These are phyloP conservation scores for Paedocypris micromegethes DNA, from an alignment of 2,797 vertebrate genomes.

Conservation along the genomic window DNA sequence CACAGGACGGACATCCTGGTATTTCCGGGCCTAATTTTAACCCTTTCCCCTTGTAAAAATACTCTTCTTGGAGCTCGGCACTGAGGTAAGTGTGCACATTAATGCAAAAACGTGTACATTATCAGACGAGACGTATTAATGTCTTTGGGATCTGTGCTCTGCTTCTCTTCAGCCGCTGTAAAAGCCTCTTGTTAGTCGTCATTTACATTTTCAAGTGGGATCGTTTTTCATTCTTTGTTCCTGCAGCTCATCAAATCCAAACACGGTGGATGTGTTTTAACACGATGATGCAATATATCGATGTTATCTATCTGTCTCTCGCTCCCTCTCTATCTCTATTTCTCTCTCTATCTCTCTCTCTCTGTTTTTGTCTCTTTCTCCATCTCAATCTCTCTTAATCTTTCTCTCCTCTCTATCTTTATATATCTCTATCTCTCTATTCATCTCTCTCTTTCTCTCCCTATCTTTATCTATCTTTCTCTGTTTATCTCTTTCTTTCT, in stretches of 20 bases:
- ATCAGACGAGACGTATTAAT: slow-evolving; percentile 1
- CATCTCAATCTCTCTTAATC: background rate
- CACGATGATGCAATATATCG: slow-evolving; percentile 1
- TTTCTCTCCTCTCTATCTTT: background rate
- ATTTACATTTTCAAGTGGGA: slow-evolving; percentile 32
- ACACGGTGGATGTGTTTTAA: slow-evolving; percentile 1
- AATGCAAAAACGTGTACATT: no score
- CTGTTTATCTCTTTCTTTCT: background rate
- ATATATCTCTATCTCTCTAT: background rate
- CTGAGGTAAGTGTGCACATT: background rate
- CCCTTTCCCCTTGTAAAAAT: slow-evolving; percentile 10
- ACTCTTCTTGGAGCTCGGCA: background rate
- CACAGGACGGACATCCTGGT: slow-evolving; percentile 47
- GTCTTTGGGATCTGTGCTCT: background rate
- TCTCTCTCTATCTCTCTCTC: background rate
- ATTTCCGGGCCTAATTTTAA: slow-evolving; percentile 39
- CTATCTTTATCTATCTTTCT: background rate
- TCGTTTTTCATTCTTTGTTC: slow-evolving; percentile 16
- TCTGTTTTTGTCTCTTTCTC: background rate
- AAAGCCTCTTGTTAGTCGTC: slow-evolving; percentile 13
- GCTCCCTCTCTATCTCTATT: background rate
- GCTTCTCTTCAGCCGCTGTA: slow-evolving; percentile 2
- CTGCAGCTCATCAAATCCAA: slow-evolving; percentile 2
- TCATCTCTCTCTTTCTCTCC: background rate
- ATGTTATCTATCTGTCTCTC: background rate